Evolutionary conservation across 2,113 vertebrate genomes (phyloP).

Genomic region (Chionis minor): DNA sequence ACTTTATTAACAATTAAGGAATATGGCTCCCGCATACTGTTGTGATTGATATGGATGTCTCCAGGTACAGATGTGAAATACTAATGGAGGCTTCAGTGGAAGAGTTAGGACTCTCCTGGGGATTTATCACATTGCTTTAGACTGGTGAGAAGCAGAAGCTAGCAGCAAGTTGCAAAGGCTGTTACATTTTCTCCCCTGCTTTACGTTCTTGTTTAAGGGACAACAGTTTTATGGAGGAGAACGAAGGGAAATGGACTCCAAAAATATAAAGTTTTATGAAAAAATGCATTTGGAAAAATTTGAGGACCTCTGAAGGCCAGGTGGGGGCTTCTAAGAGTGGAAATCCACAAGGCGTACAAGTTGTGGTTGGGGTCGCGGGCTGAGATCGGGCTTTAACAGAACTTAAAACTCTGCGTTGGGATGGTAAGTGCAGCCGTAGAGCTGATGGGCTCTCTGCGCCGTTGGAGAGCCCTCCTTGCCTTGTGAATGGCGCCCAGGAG

Average conservation of each 20-base stretch:
- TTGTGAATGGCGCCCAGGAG: background rate
- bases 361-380: background rate
- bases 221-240: background rate
- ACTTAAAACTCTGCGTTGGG: background rate
- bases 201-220: background rate
- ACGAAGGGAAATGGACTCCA: background rate
- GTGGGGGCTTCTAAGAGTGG: background rate
- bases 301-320: background rate
- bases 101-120: slow-evolving; percentile 8
- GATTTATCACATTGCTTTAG: background rate
- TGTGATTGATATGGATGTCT: slow-evolving; percentile 16
- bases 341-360: background rate
- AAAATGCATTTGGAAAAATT: background rate
- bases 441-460: background rate
- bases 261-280: background rate
- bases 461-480: background rate
- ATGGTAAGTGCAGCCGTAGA: background rate
- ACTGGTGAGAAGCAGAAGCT: background rate
- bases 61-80: background rate
- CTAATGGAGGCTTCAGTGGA: background rate
- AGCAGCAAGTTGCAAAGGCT: background rate
- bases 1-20: slow-evolving; percentile 31
- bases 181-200: background rate
- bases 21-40: background rate
- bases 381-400: background rate